Evolutionary conservation across 2,113 vertebrate species (phyloP), one percentile per base, ranked within the genome.

Genomic region (Austrofundulus limnaeus): DNA sequence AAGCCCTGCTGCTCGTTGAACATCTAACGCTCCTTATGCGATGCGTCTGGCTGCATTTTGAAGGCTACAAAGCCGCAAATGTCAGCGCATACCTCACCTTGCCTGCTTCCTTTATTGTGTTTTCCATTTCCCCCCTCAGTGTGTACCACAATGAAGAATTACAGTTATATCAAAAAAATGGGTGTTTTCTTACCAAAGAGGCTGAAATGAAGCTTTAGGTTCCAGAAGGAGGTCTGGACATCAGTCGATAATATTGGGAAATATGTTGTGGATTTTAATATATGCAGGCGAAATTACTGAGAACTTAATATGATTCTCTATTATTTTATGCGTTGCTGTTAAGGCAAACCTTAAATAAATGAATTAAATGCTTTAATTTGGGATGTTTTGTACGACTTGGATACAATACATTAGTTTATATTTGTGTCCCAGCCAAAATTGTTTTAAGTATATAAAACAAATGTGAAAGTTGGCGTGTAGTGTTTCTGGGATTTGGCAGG

Each of bases 61-160:
- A 66, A 76, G 62, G 77, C 76, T 83, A 38, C 28, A 69, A 56
- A 78, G 60, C 76, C 53, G 70, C 42, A 39, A 61, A 78, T 65
- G 72, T 75, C 81, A 85, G 80, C 73, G 85, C 81, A 84, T 77
- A 82, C 84, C 79, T 85, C 84, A 82, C 83, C 78, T 78, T 85
- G 81, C 78, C 74, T 81, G 60, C 75, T 82, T 82, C 72, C 86
- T 87, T 87, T 84, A 86, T 86, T 82, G 81, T 88, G 82, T 84
- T 87, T 87, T 87, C 81, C 80, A 78, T 85, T 81, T 66, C 61
- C 28, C 41, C 75, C 67, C 51, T 41, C 80, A 82, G 61, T 78
- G 70, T 78, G 70, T 58, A 16, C 70, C 76, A 76, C 71, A 83
- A 63, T 67, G 77, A 75, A 78, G 58, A 60, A 51, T 70, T 59